phyloP scores from a whole-genome alignment of 2,797 vertebrate genomes.

The Esox lucius region DNA sequence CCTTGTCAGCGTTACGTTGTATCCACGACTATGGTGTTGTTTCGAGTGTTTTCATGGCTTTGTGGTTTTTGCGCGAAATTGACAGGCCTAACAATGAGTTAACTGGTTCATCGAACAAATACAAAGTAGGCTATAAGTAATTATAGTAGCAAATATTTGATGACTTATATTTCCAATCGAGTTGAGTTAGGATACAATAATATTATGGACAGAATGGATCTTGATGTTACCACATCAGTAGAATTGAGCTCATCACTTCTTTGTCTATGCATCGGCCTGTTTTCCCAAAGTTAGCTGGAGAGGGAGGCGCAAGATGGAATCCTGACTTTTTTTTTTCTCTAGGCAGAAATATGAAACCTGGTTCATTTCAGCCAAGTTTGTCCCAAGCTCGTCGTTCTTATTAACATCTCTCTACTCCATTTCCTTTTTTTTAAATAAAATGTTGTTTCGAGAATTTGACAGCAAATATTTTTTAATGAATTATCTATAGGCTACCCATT shows the following conservation, averaged over 20 bases:
- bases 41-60: too few species aligned
- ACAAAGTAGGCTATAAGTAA: not conserved
- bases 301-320: conserved; percentile 61
- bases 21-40: too few species aligned
- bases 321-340: conserved; percentile 45
- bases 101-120: not conserved
- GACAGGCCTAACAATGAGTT: not conserved
- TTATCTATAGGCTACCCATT: not conserved
- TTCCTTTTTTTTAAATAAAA: conserved; percentile 26
- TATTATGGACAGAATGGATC: not conserved
- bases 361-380: conserved; percentile 59
- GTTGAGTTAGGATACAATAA: not conserved
- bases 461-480: conserved; percentile 29
- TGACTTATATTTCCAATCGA: not conserved
- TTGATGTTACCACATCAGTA: not conserved
- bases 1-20: too few species aligned
- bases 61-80: not conserved
- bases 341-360: conserved; percentile 76
- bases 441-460: conserved; percentile 42
- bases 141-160: not conserved
- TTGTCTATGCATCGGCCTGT: not conserved
- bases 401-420: conserved; percentile 45
- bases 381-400: conserved; percentile 56
- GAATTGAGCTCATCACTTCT: not conserved
- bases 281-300: conserved; percentile 25